A percentile compares a stretch with the other conserved stretches of the same genome.
phyloP scores from a whole-genome alignment of 1,140 invertebrate species.

The Drosophila novamexicana region DNA sequence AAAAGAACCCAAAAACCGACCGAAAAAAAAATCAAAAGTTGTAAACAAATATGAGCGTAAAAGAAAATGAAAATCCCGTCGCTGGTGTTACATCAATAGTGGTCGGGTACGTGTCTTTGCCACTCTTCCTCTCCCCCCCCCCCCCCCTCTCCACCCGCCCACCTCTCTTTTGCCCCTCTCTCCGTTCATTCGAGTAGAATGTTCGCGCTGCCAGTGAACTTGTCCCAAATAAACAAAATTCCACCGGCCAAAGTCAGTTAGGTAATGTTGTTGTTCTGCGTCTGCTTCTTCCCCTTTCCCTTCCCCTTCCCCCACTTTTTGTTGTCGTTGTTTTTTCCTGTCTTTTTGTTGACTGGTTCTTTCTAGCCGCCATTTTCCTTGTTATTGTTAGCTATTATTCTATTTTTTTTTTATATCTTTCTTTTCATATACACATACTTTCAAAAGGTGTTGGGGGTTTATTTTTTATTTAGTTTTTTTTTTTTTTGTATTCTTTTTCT shows the following conservation, averaged over 20 bases:
- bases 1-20: constrained; percentile 52
- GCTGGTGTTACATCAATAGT: constrained; percentile 32
- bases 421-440: constrained; percentile 14
- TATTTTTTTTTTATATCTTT: constrained; percentile 16
- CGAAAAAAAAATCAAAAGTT: constrained; percentile 57
- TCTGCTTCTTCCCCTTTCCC: no score
- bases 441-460: constrained; percentile 20
- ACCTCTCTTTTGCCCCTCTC: not conserved
- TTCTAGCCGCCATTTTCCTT: constrained; percentile 36
- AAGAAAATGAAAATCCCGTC: constrained; percentile 69
- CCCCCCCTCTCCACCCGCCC: not conserved
- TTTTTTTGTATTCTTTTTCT: constrained; percentile 24
- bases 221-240: constrained; percentile 81
- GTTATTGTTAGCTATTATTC: constrained; percentile 40
- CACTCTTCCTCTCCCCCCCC: not conserved
- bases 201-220: constrained; percentile 55
- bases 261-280: constrained; percentile 41
- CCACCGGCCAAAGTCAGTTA: constrained; percentile 58
- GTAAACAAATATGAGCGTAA: constrained; percentile 68
- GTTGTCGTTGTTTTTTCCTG: constrained; percentile 6
- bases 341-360: constrained; percentile 14
- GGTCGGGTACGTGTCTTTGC: not conserved
- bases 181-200: constrained; percentile 32
- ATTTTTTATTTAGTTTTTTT: not conserved
- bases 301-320: not conserved